phyloP scores from a whole-genome alignment of 2,113 vertebrate species.

The Protomyctophum bolini region DNA sequence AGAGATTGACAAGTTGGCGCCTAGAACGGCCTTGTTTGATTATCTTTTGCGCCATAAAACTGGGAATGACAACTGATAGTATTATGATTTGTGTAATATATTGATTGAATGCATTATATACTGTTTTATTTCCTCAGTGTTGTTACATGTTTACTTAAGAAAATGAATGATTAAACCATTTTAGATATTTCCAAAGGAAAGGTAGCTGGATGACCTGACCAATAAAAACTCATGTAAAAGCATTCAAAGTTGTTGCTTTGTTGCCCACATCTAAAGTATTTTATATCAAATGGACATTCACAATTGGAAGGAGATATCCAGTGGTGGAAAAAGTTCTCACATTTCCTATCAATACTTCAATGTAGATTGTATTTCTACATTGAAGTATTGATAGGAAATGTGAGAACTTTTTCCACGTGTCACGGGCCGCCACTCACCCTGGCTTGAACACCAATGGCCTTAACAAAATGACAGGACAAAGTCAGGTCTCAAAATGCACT shows the following conservation, averaged over 20 bases:
- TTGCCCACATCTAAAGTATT: constrained; percentile 30
- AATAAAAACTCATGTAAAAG: constrained; percentile 74
- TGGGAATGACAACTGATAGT: constrained; percentile 54
- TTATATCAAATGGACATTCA: background rate
- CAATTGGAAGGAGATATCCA: background rate
- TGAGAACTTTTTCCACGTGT: no score
- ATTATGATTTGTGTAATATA: constrained; percentile 65
- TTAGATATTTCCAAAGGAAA: constrained; percentile 75
- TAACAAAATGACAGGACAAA: no score
- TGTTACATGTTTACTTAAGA: constrained; percentile 45
- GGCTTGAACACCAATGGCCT: no score
- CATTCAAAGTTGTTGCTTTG: constrained; percentile 56
- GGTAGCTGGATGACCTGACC: constrained; percentile 80
- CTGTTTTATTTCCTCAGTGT: constrained; percentile 49
- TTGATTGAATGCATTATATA: constrained; percentile 46
- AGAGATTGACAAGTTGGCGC: background rate
- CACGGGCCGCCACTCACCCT: no score
- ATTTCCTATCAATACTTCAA: no score
- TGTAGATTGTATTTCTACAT: no score
- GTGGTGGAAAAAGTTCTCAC: no score
- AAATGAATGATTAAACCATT: constrained; percentile 40
- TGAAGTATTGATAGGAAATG: no score
- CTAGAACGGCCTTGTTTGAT: no score
- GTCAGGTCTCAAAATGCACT: no score
- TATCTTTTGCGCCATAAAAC: constrained; percentile 7